Evolutionary conservation across 1,140 invertebrate species (phyloP), one percentile per base, ranked within the genome.

Genomic region (Caenorhabditis brenneri): DNA sequence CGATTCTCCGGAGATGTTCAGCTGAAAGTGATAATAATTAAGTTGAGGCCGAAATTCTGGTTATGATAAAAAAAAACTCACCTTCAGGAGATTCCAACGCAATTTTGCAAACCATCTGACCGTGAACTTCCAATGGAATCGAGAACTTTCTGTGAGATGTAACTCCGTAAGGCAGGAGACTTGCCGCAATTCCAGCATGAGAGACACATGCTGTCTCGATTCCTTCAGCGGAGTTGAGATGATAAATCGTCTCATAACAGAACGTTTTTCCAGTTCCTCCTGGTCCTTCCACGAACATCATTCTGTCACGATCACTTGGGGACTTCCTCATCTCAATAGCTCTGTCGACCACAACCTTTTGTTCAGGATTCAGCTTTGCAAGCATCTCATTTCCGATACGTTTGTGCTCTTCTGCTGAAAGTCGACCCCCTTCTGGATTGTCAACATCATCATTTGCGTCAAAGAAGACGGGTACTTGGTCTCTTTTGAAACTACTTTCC

Each of bases 161-260:
- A 65, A 82, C 12, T 0, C 88, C 91, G 49, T 84, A 86, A 22
- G 42, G 10, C 10, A 88, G 78, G 31, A 91, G 74, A 51, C 69
- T 84, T 46, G 91, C 88, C 22, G 91, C 88, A 69, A 90, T 88
- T 42, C 90, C 90, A 60, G 88, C 88, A 12, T 81, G 85, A 12
- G 84, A 53, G 36, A 84, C 60, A 88, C 85, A n/a, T 51, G 15
- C 48, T n/a, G 12, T 19, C n/a, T 0, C n/a, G 6, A 19, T 1
- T 10, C 12, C n/a, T 51, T 51, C 48, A 51, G 48, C 48, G n/a
- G n/a, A n/a, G n/a, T 19, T 19, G 48, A n/a, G n/a, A n/a, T 51
- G 48, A 15, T 27, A 55, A 29, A 55, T 29, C 1, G 53, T 29
- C 22, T 6, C 27, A 24, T 55, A 55, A 6, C 22, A 24, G 22